Evolutionary conservation across 30 jellyfish, hydroid and myxozoan species (phyloP).

Genomic region (Pelagia noctiluca): DNA sequence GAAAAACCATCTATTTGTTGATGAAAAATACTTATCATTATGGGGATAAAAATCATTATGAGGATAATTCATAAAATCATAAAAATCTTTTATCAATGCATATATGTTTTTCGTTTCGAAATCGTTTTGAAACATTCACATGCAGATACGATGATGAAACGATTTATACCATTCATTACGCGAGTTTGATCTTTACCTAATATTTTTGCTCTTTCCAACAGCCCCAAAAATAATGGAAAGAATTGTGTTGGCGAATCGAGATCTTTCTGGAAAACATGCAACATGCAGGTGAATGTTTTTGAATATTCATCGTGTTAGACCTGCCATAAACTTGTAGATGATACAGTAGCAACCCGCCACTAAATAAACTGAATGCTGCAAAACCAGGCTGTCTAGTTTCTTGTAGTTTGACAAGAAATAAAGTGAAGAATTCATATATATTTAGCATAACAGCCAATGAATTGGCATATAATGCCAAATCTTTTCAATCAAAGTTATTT

Average conservation of each 20-base stretch:
- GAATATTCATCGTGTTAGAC: not conserved
- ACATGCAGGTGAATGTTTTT: slow-evolving; percentile 59
- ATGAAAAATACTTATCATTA: not conserved
- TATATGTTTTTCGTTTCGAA: not conserved
- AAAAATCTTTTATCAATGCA: no score
- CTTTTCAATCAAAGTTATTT: no score
- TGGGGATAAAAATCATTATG: not conserved
- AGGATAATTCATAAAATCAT: not conserved
- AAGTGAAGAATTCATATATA: not conserved
- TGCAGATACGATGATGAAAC: not conserved
- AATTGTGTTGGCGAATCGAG: slow-evolving; percentile 76
- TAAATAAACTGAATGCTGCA: no score
- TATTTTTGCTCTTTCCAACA: slow-evolving; percentile 7
- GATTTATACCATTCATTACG: not conserved
- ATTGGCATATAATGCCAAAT: no score
- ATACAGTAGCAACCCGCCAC: not conserved
- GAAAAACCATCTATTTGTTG: not conserved
- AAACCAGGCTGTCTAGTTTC: no score
- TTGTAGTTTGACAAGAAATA: not conserved
- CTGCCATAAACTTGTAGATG: not conserved
- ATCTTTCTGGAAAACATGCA: slow-evolving; percentile 72
- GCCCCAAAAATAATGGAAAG: slow-evolving; percentile 85
- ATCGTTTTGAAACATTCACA: not conserved
- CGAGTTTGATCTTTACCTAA: not conserved
- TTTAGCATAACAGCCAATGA: no score